Conservation (phyloP, 2,113 vertebrate species). For the Perca flavescens region DNA sequence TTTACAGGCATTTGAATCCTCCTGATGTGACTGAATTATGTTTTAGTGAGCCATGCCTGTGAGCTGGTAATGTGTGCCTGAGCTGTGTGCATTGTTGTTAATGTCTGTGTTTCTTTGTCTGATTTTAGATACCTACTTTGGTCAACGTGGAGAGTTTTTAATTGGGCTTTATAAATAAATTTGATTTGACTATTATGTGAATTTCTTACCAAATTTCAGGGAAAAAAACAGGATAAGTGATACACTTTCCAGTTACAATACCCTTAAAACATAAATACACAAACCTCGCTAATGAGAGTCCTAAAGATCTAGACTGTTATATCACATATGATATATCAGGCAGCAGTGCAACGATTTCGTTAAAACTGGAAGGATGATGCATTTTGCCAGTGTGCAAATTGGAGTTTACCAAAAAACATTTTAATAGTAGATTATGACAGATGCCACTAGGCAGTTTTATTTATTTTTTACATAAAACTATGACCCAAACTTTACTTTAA, state of each 20-base stretch:
- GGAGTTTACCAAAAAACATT: neutral
- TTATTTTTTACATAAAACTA: neutral
- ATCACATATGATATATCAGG: neutral
- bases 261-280: neutral
- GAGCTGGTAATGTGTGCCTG: too few relatives aligned
- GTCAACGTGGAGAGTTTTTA: too few relatives aligned
- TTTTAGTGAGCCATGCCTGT: too few relatives aligned
- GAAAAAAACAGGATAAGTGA: neutral
- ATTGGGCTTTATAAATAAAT: too few relatives aligned
- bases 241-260: constrained; percentile 2
- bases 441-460: neutral
- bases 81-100: too few relatives aligned
- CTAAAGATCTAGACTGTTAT: neutral
- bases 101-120: too few relatives aligned
- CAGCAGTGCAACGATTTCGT: neutral
- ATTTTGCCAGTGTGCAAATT: neutral
- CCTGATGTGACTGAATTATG: too few relatives aligned
- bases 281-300: neutral
- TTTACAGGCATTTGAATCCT: too few relatives aligned
- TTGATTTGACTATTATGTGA: too few relatives aligned
- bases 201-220: too few relatives aligned
- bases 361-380: neutral
- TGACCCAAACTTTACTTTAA: neutral
- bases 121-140: too few relatives aligned
- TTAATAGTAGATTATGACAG: neutral